These are phyloP conservation scores for Carduelis carduelis DNA, from an alignment of 2,797 vertebrate genomes.

Conservation along the genomic window DNA sequence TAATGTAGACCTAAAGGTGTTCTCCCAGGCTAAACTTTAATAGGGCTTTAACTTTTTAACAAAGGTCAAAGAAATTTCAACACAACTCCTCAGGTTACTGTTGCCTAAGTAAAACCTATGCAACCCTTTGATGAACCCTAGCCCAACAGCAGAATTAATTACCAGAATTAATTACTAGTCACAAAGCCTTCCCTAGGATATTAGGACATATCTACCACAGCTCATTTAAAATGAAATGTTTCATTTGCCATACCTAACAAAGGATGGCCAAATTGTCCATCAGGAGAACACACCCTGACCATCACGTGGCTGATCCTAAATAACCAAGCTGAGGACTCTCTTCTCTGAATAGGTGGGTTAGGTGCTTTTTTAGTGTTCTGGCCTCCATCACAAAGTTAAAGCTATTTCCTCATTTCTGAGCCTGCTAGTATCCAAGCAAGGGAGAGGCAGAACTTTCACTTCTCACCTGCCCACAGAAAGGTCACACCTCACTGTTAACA, in stretches of 20 bases:
- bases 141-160: neutral
- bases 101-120: neutral
- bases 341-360: neutral
- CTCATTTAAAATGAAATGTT: neutral
- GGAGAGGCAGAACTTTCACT: neutral
- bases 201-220: neutral
- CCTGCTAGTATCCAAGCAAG: neutral
- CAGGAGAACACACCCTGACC: neutral
- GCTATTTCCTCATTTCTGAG: neutral
- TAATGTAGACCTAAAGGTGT: neutral
- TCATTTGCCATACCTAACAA: neutral
- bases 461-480: slow-evolving; percentile 33
- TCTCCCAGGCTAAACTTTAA: slow-evolving; percentile 9
- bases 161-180: neutral
- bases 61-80: slow-evolving; percentile 12
- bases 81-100: neutral
- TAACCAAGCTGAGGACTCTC: neutral
- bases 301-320: neutral
- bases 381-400: neutral
- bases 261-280: neutral
- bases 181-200: neutral
- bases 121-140: neutral
- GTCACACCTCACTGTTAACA: neutral
- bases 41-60: neutral
- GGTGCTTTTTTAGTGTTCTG: rapidly evolving